Conservation (phyloP, 1,140 invertebrate species). For the Ladona fulva region DNA sequence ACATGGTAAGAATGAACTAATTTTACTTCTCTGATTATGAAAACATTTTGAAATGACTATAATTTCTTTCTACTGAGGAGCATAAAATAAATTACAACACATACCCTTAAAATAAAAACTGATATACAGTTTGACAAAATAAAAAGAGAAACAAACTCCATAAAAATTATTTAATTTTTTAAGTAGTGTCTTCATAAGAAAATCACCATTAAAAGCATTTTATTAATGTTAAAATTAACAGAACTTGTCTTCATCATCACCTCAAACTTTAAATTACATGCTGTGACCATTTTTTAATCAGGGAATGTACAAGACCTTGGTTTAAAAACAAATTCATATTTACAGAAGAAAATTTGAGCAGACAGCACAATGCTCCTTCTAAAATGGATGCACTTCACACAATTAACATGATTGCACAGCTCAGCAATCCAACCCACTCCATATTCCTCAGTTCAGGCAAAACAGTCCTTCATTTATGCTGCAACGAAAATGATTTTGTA, state of each 20-base stretch:
- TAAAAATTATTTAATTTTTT: constrained; percentile 3
- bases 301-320: constrained; percentile 1
- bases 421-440: background rate
- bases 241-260: constrained; percentile 1
- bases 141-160: background rate
- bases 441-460: constrained; percentile 9
- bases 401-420: background rate
- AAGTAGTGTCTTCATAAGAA: constrained; percentile 6
- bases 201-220: constrained; percentile 10
- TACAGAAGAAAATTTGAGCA: background rate
- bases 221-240: constrained; percentile 9
- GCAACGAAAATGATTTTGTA: background rate
- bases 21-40: too few species aligned
- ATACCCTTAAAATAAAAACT: background rate
- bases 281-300: background rate
- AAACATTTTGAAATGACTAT: too few species aligned
- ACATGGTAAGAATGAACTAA: too few species aligned
- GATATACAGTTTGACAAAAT: background rate
- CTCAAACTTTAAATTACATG: background rate
- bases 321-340: constrained; percentile 5
- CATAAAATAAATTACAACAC: background rate
- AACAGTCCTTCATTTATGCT: background rate
- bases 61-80: too few species aligned
- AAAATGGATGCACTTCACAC: constrained; percentile 5
- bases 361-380: background rate